Percentiles rank a stretch among this genome's conserved stretches.
phyloP scores from a whole-genome alignment of 2,888 invertebrate genomes.

The Meandrusa payeni region DNA sequence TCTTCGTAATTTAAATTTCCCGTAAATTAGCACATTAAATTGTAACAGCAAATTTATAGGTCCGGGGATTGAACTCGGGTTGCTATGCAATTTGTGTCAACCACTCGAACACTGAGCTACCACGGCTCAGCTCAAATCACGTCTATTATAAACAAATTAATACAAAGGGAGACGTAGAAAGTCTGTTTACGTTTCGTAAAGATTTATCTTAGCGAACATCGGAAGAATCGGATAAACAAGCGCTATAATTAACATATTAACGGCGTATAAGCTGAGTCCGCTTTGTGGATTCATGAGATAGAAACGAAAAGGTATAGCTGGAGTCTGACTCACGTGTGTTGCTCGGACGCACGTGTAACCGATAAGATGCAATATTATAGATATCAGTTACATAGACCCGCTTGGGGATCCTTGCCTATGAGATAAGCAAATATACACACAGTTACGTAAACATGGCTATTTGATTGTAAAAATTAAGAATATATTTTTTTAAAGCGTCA shows the following conservation, averaged over 20 bases:
- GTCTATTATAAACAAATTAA: conserved; percentile 28
- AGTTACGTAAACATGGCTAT: conserved; percentile 8
- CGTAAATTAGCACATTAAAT: too few relatives aligned
- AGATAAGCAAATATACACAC: conserved; percentile 24
- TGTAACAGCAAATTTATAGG: too few relatives aligned
- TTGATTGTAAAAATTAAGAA: too few relatives aligned
- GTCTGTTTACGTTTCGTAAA: conserved; percentile 44
- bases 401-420: conserved; percentile 22
- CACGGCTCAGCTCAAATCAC: too few relatives aligned
- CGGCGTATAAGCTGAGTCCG: conserved; percentile 36
- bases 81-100: too few relatives aligned
- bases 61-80: too few relatives aligned
- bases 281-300: conserved; percentile 28
- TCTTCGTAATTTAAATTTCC: too few relatives aligned
- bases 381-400: conserved; percentile 20
- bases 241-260: conserved; percentile 56
- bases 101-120: too few relatives aligned
- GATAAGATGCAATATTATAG: conserved; percentile 20
- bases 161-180: conserved; percentile 34
- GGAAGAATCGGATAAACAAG: conserved; percentile 60
- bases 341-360: conserved; percentile 24
- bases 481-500: too few relatives aligned
- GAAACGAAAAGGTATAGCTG: too few relatives aligned
- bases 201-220: conserved; percentile 54
- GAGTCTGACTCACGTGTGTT: conserved; percentile 28